Conservation (phyloP, 1,140 invertebrate genomes). For the Sminthurides bifidus region DNA sequence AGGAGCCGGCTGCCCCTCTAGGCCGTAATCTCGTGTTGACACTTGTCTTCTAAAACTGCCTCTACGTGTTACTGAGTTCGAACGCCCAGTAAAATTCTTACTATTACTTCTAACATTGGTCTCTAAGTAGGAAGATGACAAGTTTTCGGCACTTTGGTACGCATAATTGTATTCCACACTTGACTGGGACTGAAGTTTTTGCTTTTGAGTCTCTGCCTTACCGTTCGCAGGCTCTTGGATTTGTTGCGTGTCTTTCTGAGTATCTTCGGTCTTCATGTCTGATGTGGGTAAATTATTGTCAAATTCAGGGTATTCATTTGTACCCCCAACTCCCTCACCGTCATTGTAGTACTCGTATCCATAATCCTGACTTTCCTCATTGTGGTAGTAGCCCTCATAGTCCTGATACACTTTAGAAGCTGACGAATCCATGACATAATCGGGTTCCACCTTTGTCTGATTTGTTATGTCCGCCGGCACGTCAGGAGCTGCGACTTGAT, state of each 20-base stretch:
- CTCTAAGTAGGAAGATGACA: constrained; percentile 21
- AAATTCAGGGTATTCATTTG: not conserved
- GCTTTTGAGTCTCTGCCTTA: not conserved
- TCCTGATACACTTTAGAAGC: no score
- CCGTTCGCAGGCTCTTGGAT: not conserved
- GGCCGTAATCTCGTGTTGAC: constrained; percentile 29
- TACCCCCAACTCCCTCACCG: not conserved
- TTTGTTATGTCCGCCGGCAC: no score
- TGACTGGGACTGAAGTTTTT: constrained; percentile 20
- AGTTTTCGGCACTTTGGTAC: constrained; percentile 32
- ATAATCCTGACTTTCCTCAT: not conserved
- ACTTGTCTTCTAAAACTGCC: constrained; percentile 29
- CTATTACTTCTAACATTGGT: no score
- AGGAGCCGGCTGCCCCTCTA: not conserved
- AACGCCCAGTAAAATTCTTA: no score
- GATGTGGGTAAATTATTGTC: no score
- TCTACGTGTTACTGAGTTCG: constrained; percentile 25
- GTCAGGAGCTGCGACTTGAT: no score
- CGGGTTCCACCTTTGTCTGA: no score
- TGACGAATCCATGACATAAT: no score
- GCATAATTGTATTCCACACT: constrained; percentile 32
- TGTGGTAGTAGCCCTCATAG: constrained; percentile 2
- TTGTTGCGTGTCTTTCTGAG: constrained; percentile 3
- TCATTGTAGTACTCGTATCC: constrained; percentile 2
- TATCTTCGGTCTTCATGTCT: not conserved